A percentile compares a stretch with the other conserved stretches of the same genome.
phyloP scores from a whole-genome alignment of 2,888 invertebrate species.

The Melanargia galathea region DNA sequence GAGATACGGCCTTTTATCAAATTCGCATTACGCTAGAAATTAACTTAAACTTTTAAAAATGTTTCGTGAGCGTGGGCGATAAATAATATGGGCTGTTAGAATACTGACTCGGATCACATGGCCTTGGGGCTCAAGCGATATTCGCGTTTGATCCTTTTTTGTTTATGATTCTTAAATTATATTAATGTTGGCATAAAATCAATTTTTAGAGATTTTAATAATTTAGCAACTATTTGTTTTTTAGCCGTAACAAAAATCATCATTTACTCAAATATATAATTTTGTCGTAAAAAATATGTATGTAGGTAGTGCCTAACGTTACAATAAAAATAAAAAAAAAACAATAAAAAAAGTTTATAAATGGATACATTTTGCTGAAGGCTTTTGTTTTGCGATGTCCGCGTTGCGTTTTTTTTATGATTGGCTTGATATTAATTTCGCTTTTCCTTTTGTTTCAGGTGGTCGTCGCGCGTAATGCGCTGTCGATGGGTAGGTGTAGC shows the following conservation, averaged over 20 bases:
- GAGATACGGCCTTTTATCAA: slow-evolving; percentile 82
- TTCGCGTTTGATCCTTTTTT: slow-evolving; percentile 70
- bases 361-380: slow-evolving; percentile 4
- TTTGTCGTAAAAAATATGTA: slow-evolving; percentile 1
- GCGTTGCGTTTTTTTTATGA: slow-evolving; percentile 54
- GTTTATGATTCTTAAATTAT: slow-evolving; percentile 54
- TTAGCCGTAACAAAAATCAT: not conserved
- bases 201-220: not conserved
- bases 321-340: too few relatives aligned
- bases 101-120: slow-evolving; percentile 74
- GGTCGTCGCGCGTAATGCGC: slow-evolving; percentile 69
- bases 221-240: slow-evolving; percentile 5
- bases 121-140: slow-evolving; percentile 71
- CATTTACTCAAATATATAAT: not conserved
- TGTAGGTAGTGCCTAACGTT: too few relatives aligned
- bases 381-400: slow-evolving; percentile 46
- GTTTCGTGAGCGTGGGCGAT: slow-evolving; percentile 72
- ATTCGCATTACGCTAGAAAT: slow-evolving; percentile 80
- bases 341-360: not conserved
- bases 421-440: slow-evolving; percentile 82
- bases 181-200: slow-evolving; percentile 24
- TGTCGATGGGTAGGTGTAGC: slow-evolving; percentile 65
- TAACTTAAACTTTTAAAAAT: slow-evolving; percentile 71
- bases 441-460: slow-evolving; percentile 83
- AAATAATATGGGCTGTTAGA: slow-evolving; percentile 78